A percentile compares a stretch with the other conserved stretches of the same genome.
Conservation (phyloP, 2,797 vertebrate species). For the Yasuhikotakia modesta region DNA sequence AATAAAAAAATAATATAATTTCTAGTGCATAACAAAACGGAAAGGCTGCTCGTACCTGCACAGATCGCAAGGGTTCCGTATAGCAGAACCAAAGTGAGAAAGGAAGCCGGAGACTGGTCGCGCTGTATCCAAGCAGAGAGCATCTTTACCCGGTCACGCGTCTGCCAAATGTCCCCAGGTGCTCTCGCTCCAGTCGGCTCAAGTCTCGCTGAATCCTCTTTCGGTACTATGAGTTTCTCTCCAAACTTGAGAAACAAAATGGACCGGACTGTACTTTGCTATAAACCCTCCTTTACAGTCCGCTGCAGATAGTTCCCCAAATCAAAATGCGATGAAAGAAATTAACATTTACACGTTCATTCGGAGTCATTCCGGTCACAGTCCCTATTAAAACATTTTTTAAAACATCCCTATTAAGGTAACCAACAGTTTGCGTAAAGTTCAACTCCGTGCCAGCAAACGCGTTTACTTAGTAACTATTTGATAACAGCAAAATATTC, state of each 20-base stretch:
- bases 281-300: not conserved
- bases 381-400: constrained; percentile 9
- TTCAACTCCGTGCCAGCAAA: constrained; percentile 59
- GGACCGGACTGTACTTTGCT: not conserved
- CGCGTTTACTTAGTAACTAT: constrained; percentile 4
- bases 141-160: constrained; percentile 81
- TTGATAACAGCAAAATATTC: constrained; percentile 11
- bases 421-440: constrained; percentile 66
- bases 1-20: not conserved
- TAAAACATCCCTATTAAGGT: too few species aligned
- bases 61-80: constrained; percentile 69
- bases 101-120: constrained; percentile 67
- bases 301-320: not conserved
- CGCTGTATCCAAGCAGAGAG: constrained; percentile 74
- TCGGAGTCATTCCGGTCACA: not conserved
- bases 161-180: constrained; percentile 61
- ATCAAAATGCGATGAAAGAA: not conserved
- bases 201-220: constrained; percentile 49
- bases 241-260: constrained; percentile 22
- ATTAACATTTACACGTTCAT: constrained; percentile 7
- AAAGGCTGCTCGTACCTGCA: constrained; percentile 75
- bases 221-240: constrained; percentile 20
- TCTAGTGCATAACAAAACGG: not conserved
- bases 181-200: constrained; percentile 48
- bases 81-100: constrained; percentile 75